Evolutionary conservation across 2,797 vertebrate species (phyloP), one percentile per base, ranked within the genome.

Genomic region (Leptatherina wallacei): DNA sequence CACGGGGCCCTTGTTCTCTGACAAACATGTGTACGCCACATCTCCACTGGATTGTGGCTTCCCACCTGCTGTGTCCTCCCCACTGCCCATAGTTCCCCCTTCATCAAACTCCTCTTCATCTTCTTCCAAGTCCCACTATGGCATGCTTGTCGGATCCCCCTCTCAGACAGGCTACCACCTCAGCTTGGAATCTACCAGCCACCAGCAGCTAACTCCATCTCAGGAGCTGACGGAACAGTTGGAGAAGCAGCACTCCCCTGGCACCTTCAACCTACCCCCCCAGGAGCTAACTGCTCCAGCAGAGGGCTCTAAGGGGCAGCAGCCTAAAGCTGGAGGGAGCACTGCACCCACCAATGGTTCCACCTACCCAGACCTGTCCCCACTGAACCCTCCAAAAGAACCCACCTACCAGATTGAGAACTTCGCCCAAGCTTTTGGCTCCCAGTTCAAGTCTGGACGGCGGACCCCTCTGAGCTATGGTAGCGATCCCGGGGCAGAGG

Each of bases 391-490:
- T 85, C 96, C 96, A 85, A 99, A 99, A 91, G 96, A 97, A 93
- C 92, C 95, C 86, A 97, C 97, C 0, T 99, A 98, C 95, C 97
- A 98, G 96, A 99, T 99, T 10, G 98, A 99, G 95, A 99, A 98
- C 96, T 99, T 99, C 77, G 98, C 98, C 94, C 98, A 99, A 93
- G 98, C 98, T 63, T 99, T 99, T 57, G 98, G 98, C 89, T 98
- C 97, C 91, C 98, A 99, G 94, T 99, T 99, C 92, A 99, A 99
- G 95, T 96, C 96, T 86, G 97, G 97, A 88, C 95, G 96, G 90
- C 95, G 96, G 92, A 98, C 98, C 95, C 97, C 97, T 90, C 96
- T 99, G 92, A 94, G 96, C 90, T 99, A 97, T 79, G 93, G 96
- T 87, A 82, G 89, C 77, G 97, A 97, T 94, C 96, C 96, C 70